Evolutionary conservation across 2,797 vertebrate genomes (phyloP).

Genomic region (Mus caroli): DNA sequence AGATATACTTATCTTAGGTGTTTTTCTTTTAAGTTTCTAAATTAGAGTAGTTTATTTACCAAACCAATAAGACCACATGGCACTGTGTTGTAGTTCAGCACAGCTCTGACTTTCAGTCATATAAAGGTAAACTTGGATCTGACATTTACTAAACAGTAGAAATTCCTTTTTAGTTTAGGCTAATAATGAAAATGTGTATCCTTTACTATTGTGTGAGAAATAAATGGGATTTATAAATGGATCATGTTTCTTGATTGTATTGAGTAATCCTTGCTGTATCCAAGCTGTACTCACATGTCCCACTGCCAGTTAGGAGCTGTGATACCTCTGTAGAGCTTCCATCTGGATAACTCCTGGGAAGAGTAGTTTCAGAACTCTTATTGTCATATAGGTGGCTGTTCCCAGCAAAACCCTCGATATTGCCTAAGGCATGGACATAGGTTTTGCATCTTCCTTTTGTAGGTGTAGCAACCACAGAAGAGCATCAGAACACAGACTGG

Average conservation of each 20-base stretch:
- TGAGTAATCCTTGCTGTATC: neutral
- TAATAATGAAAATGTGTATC: slow-evolving; percentile 35
- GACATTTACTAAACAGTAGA: neutral
- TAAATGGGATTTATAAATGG: neutral
- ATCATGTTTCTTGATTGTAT: neutral
- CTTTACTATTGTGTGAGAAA: neutral
- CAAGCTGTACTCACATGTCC: neutral
- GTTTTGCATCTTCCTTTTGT: neutral
- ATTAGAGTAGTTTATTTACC: neutral
- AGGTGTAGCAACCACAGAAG: neutral
- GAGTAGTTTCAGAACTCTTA: neutral
- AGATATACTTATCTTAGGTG: neutral
- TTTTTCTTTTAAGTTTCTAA: neutral
- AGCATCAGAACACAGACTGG: neutral
- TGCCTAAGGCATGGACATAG: neutral
- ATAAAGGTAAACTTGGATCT: neutral
- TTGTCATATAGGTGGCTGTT: neutral
- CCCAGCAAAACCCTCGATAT: neutral
- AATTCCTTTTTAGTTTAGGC: neutral
- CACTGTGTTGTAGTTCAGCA: neutral
- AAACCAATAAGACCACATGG: neutral
- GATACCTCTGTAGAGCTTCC: too few species aligned
- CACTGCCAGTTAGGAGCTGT: neutral
- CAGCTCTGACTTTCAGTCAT: neutral
- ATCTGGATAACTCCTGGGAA: neutral